Evolutionary conservation across 1,140 invertebrate species (phyloP).

Genomic region (Orchestia grillus): DNA sequence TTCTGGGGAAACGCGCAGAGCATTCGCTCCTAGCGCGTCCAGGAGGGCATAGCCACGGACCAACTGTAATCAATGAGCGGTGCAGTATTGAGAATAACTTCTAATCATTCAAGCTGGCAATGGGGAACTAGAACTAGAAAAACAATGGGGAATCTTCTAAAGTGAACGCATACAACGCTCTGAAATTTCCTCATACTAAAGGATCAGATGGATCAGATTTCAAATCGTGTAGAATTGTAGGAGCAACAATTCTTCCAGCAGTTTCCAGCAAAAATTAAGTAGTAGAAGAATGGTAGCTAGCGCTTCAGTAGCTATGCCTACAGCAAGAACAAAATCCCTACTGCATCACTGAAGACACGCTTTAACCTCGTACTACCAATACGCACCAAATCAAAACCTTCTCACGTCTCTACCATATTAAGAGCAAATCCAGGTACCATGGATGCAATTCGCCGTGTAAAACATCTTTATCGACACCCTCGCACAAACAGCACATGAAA

Average conservation of each 20-base stretch:
- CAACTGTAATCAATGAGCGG: too few relatives aligned
- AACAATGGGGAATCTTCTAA: neutral
- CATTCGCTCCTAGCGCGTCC: too few relatives aligned
- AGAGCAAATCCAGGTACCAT: neutral
- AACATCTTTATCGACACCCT: neutral
- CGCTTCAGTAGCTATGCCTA: too few relatives aligned
- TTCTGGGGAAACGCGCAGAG: too few relatives aligned
- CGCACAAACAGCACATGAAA: neutral
- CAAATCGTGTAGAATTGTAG: neutral
- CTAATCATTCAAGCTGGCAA: too few relatives aligned
- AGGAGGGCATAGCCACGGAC: too few relatives aligned
- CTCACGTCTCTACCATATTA: neutral
- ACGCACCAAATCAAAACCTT: neutral
- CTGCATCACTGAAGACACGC: neutral
- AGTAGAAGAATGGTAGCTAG: too few relatives aligned
- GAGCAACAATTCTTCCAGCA: neutral
- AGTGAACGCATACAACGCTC: neutral
- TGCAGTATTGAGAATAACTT: too few relatives aligned
- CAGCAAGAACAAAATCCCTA: neutral
- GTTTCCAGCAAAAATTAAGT: too few relatives aligned
- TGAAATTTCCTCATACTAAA: neutral
- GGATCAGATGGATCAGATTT: neutral
- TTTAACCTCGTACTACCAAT: neutral
- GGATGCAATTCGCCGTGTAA: neutral
- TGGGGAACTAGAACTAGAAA: too few relatives aligned